A percentile compares a stretch with the other conserved stretches of the same genome.
Evolutionary conservation across 2,888 invertebrate species (phyloP).

Genomic region (Trachelus troglodyta): DNA sequence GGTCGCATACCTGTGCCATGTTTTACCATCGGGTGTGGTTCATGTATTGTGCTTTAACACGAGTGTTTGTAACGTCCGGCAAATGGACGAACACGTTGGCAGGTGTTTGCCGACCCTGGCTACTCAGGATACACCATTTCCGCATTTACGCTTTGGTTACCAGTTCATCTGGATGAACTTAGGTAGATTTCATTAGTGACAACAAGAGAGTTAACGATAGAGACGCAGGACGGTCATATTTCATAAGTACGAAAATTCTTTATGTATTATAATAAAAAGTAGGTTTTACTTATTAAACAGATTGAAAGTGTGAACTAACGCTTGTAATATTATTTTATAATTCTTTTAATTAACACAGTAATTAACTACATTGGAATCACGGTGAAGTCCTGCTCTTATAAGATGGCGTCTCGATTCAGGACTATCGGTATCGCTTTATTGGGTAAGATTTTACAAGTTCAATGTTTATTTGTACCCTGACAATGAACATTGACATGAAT

Average conservation of each 20-base stretch:
- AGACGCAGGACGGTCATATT: not conserved
- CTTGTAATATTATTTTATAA: not conserved
- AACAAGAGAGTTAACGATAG: not conserved
- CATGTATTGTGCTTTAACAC: slow-evolving; percentile 36
- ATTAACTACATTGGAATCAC: not conserved
- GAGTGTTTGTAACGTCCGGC: slow-evolving; percentile 32
- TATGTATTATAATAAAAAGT: not conserved
- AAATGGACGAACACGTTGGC: slow-evolving; percentile 19
- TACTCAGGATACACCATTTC: not conserved
- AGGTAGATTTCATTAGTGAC: not conserved
- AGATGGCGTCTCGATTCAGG: not conserved
- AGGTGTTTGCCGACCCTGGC: not conserved
- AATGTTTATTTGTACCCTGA: not conserved
- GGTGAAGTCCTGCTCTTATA: not conserved
- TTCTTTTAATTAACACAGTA: not conserved
- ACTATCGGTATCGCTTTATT: not conserved
- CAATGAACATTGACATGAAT: slow-evolving; percentile 15
- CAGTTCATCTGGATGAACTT: not conserved
- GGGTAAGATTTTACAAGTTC: not conserved
- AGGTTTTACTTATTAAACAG: not conserved
- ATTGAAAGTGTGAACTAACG: not conserved
- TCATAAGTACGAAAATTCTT: not conserved
- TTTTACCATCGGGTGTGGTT: slow-evolving; percentile 37
- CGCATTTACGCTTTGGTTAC: not conserved
- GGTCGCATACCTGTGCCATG: slow-evolving; percentile 23